Percentiles rank a stretch among this genome's conserved stretches.
These are phyloP conservation scores for Porites evermanni DNA, from an alignment of 92 coral and sea anemone species.

Conservation along the genomic window DNA sequence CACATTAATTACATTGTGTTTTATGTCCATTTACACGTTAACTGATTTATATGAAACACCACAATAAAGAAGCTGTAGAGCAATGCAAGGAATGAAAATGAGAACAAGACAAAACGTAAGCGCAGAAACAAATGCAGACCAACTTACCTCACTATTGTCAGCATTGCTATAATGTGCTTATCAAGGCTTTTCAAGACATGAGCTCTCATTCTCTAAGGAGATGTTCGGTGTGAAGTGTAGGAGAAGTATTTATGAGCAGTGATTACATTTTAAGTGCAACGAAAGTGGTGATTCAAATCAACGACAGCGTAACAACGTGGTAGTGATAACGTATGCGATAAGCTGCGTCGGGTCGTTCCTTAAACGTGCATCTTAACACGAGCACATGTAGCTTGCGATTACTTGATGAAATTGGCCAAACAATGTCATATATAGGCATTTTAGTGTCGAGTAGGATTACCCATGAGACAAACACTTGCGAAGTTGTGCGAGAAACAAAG, in stretches of 20 bases:
- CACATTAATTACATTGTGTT: background rate
- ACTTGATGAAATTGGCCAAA: no score
- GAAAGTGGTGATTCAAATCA: background rate
- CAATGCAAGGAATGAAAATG: background rate
- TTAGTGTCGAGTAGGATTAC: no score
- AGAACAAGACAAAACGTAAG: constrained; percentile 6
- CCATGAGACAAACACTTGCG: no score
- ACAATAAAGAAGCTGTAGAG: background rate
- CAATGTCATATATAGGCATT: no score
- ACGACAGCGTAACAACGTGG: background rate
- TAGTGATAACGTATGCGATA: no score
- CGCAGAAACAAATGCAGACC: constrained; percentile 31
- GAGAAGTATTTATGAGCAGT: background rate
- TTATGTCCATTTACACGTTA: background rate
- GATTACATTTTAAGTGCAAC: background rate
- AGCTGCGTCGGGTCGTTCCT: background rate
- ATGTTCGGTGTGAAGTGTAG: background rate
- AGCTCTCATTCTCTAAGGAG: background rate
- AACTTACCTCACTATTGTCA: constrained; percentile 25
- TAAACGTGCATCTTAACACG: background rate
- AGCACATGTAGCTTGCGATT: background rate
- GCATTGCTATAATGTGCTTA: background rate
- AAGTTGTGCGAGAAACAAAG: background rate
- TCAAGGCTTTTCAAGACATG: background rate
- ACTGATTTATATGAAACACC: background rate